These are phyloP conservation scores for Garra rufa DNA, from an alignment of 2,113 vertebrate species.

Conservation along the genomic window DNA sequence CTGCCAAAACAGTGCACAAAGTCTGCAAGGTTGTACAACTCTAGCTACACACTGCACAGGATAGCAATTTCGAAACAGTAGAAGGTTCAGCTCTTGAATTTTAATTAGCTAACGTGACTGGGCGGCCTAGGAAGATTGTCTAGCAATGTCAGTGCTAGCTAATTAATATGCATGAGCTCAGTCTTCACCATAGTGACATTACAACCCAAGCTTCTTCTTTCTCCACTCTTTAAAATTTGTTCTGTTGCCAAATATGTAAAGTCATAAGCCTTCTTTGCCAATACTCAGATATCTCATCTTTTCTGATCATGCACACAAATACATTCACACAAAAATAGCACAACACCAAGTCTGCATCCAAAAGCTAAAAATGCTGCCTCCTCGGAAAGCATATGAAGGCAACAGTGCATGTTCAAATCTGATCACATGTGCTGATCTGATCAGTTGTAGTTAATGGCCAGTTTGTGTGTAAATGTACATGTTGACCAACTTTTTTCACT, in stretches of 20 bases:
- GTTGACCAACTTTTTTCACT: no score
- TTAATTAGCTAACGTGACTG: slow-evolving; percentile 6
- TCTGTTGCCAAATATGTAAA: slow-evolving; percentile 2
- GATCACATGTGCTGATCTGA: no score
- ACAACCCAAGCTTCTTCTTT: neutral
- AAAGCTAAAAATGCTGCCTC: no score
- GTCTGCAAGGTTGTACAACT: neutral
- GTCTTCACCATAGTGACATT: neutral
- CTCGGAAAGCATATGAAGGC: no score
- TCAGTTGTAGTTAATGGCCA: no score
- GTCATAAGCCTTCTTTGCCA: neutral
- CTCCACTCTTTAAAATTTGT: neutral
- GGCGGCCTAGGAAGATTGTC: neutral
- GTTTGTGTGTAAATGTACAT: no score
- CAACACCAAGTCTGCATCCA: no score
- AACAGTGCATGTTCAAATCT: no score
- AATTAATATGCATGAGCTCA: neutral
- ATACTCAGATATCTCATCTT: neutral
- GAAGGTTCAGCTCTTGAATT: neutral
- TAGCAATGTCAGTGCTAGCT: neutral
- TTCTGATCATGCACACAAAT: no score
- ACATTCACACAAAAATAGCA: no score
- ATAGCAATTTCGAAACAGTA: neutral
- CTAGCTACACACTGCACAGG: neutral
- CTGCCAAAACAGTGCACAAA: neutral